Percentiles rank a stretch among this genome's conserved stretches.
phyloP scores from a whole-genome alignment of 2,797 vertebrate species.

The Furcifer pardalis region DNA sequence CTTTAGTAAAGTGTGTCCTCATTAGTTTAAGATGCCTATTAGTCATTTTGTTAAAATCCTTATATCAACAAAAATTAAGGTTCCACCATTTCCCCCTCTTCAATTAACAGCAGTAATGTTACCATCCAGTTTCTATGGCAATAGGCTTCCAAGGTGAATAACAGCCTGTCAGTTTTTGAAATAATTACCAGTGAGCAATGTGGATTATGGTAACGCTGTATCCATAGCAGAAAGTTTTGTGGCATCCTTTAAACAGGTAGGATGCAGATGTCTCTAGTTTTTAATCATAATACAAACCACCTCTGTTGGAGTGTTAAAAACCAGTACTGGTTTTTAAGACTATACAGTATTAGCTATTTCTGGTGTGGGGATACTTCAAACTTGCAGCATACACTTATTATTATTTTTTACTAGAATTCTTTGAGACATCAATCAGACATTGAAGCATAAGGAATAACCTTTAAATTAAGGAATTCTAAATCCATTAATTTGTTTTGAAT shows the following conservation, averaged over 20 bases:
- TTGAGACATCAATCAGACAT: neutral
- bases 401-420: neutral
- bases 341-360: neutral
- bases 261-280: neutral
- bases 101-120: neutral
- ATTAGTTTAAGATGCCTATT: neutral
- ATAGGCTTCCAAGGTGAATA: slow-evolving; percentile 45
- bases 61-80: neutral
- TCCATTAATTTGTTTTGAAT: neutral
- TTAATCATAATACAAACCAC: neutral
- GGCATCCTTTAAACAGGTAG: neutral
- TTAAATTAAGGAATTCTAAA: neutral
- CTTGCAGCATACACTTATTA: neutral
- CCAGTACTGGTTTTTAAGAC: neutral
- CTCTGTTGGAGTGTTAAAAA: neutral
- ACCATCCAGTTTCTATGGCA: slow-evolving; percentile 55
- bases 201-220: neutral
- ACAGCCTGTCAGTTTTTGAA: slow-evolving; percentile 20
- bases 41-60: neutral
- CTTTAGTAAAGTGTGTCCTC: neutral
- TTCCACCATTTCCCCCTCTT: neutral
- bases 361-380: neutral
- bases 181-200: neutral
- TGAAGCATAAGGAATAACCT: neutral
- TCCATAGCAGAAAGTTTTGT: neutral